Conservation (phyloP, 2,797 vertebrate species). For the Toxotes lorentzi region DNA sequence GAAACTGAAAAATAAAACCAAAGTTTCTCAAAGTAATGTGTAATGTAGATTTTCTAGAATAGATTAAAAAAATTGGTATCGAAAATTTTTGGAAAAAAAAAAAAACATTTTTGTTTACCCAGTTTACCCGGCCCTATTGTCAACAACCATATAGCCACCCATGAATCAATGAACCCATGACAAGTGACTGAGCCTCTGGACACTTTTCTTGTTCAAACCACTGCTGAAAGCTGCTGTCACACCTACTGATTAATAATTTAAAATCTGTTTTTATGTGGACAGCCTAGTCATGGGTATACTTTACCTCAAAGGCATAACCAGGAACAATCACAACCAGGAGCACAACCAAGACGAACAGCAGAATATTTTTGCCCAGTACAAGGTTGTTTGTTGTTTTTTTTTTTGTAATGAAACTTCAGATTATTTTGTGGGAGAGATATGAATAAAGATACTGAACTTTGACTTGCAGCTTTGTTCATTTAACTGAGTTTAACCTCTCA, state of each 20-base stretch:
- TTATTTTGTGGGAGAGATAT: not conserved
- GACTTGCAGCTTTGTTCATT: not conserved
- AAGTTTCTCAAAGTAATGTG: too few relatives aligned
- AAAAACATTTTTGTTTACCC: too few relatives aligned
- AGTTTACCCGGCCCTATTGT: too few relatives aligned
- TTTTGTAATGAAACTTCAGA: not conserved
- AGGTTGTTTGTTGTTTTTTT: not conserved
- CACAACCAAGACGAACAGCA: not conserved
- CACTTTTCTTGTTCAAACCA: conserved; percentile 14
- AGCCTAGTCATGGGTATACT: not conserved
- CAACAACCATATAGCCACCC: conserved; percentile 42
- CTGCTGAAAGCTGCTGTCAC: conserved; percentile 9
- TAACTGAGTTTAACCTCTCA: not conserved
- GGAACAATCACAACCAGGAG: too few relatives aligned
- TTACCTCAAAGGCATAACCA: not conserved
- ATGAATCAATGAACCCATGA: too few relatives aligned
- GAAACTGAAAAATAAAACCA: too few relatives aligned
- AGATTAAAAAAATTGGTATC: too few relatives aligned
- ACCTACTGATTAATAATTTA: conserved; percentile 10
- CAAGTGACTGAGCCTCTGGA: not conserved
- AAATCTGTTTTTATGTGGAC: conserved; percentile 20
- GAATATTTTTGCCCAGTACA: not conserved
- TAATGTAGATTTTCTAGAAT: too few relatives aligned
- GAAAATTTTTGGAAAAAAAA: too few relatives aligned
- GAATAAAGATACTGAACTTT: not conserved